Conservation (phyloP, 2,888 invertebrate genomes). For the Schizaphis graminum region DNA sequence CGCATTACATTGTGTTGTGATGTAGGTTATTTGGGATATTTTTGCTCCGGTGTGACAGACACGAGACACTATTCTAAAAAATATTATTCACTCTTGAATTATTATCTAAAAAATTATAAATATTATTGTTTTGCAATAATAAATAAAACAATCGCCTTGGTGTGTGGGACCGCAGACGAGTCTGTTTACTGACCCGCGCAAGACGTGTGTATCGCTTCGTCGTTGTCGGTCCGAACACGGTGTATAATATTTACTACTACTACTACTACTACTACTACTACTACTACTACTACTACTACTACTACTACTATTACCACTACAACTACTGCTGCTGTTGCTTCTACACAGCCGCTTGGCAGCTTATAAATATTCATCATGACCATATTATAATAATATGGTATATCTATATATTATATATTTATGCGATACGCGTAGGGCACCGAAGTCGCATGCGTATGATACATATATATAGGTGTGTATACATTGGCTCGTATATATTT, state of each 20-base stretch:
- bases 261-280: not conserved
- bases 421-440: not conserved
- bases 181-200: constrained; percentile 31
- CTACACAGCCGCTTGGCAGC: constrained; percentile 20
- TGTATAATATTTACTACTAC: not conserved
- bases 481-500: not conserved
- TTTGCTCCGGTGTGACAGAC: too few relatives aligned
- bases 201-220: not conserved
- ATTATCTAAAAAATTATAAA: not conserved
- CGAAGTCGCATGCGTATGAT: not conserved
- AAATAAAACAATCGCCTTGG: not conserved
- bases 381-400: not conserved
- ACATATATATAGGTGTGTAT: not conserved
- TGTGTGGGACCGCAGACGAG: not conserved
- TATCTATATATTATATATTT: not conserved
- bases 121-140: not conserved
- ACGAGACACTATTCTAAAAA: too few relatives aligned
- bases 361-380: constrained; percentile 48
- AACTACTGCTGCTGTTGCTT: not conserved
- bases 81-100: too few relatives aligned
- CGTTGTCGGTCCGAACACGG: not conserved
- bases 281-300: not conserved
- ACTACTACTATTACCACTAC: not conserved
- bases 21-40: not conserved
- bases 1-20: not conserved